Evolutionary conservation across 2,797 vertebrate genomes (phyloP).

Genomic region (Sphenopsis melanotis): DNA sequence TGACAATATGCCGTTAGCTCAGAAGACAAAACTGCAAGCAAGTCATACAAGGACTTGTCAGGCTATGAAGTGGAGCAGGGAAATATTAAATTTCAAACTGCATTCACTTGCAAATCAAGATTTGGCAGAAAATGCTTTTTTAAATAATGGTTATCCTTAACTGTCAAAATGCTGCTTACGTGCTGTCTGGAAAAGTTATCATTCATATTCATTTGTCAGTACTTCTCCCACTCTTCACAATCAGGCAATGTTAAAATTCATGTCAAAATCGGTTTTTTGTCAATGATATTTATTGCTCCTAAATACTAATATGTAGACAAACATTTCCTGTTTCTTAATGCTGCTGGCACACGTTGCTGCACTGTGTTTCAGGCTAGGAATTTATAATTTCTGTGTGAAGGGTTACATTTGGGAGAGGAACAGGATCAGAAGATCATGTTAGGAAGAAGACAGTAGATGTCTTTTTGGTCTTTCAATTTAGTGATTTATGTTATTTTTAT

Average conservation of each 20-base stretch:
- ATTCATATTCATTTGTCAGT: constrained; percentile 17
- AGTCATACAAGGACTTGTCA: not conserved
- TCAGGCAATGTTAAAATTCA: not conserved
- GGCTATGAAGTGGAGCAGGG: not conserved
- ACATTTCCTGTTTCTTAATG: not conserved
- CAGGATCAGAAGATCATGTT: not conserved
- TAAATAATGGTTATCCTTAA: constrained; percentile 17
- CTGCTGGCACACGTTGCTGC: not conserved
- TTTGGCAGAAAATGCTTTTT: constrained; percentile 7
- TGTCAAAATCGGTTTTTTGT: constrained; percentile 3
- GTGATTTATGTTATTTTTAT: not conserved
- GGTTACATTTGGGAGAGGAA: not conserved
- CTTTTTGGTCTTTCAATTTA: not conserved
- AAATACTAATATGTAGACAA: not conserved
- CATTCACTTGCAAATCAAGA: not conserved
- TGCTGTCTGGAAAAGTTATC: constrained; percentile 11
- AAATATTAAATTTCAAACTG: not conserved
- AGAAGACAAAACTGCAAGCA: not conserved
- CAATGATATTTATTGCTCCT: constrained; percentile 7
- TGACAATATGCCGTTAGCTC: not conserved
- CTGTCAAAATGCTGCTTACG: not conserved
- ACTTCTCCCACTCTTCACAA: not conserved
- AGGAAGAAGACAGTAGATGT: not conserved
- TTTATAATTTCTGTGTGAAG: not conserved
- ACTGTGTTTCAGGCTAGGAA: not conserved